A percentile compares a stretch with the other conserved stretches of the same genome.
Conservation (phyloP, 2,888 invertebrate species). For the Shargacucullia verbasci region DNA sequence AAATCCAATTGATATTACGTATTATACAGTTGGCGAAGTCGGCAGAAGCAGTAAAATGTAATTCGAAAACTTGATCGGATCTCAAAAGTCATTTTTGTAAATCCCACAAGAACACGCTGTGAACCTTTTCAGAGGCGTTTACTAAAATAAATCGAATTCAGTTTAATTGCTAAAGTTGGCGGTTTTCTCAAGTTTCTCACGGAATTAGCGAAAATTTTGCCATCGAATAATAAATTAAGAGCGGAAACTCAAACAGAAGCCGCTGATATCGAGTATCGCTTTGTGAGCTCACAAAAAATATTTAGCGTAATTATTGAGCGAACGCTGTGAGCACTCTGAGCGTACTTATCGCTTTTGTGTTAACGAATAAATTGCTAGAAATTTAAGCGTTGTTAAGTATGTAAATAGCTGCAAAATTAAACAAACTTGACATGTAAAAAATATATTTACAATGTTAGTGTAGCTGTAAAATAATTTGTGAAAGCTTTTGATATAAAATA, state of each 20-base stretch:
- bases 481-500: no score
- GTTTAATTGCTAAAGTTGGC: conserved; percentile 81
- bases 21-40: conserved; percentile 49
- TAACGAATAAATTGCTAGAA: conserved; percentile 16
- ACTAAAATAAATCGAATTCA: conserved; percentile 76
- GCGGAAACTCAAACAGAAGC: conserved; percentile 60
- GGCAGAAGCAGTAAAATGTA: conserved; percentile 59
- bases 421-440: neutral
- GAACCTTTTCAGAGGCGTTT: conserved; percentile 64
- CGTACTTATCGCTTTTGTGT: conserved; percentile 19
- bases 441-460: no score
- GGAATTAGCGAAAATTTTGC: conserved; percentile 73
- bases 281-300: conserved; percentile 55
- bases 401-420: conserved; percentile 9
- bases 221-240: conserved; percentile 72
- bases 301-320: conserved; percentile 56
- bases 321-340: conserved; percentile 23
- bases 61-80: conserved; percentile 66
- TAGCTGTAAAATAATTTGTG: no score
- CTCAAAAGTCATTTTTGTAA: conserved; percentile 67
- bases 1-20: conserved; percentile 50
- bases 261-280: conserved; percentile 57
- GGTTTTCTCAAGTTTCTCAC: conserved; percentile 65
- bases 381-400: conserved; percentile 18
- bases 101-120: conserved; percentile 62